These are phyloP conservation scores for Dermochelys coriacea DNA, from an alignment of 2,797 vertebrate genomes.

Conservation along the genomic window DNA sequence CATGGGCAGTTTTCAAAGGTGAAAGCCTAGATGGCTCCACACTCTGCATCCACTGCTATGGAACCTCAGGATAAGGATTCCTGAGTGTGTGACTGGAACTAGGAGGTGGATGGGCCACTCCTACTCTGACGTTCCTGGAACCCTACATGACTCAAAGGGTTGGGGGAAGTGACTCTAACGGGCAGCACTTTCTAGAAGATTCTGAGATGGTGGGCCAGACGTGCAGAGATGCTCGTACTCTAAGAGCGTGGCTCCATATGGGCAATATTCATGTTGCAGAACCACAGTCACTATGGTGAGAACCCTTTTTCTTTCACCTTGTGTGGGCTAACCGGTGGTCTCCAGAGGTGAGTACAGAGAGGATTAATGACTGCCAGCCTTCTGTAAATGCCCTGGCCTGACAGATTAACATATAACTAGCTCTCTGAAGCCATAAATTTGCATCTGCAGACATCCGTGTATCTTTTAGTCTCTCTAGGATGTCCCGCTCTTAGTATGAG, in stretches of 20 bases:
- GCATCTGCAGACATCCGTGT: rapidly evolving
- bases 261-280: not conserved
- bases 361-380: rapidly evolving
- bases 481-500: not conserved
- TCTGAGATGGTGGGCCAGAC: not conserved
- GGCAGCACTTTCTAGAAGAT: rapidly evolving
- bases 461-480: rapidly evolving
- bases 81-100: not conserved
- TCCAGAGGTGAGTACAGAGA: not conserved
- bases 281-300: not conserved
- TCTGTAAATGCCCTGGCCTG: not conserved
- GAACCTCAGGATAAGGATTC: not conserved
- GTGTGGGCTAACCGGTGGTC: not conserved
- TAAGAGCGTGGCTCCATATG: not conserved
- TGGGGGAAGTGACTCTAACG: rapidly evolving
- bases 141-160: not conserved
- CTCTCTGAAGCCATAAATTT: not conserved
- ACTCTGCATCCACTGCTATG: not conserved
- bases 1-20: too few species aligned
- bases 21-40: too few species aligned
- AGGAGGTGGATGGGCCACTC: not conserved
- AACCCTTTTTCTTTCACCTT: not conserved
- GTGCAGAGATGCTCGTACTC: not conserved
- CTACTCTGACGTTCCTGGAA: not conserved
- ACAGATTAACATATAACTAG: rapidly evolving